These are phyloP conservation scores for Macrostomum lignano DNA, from an alignment of 1,140 invertebrate species.

Conservation along the genomic window DNA sequence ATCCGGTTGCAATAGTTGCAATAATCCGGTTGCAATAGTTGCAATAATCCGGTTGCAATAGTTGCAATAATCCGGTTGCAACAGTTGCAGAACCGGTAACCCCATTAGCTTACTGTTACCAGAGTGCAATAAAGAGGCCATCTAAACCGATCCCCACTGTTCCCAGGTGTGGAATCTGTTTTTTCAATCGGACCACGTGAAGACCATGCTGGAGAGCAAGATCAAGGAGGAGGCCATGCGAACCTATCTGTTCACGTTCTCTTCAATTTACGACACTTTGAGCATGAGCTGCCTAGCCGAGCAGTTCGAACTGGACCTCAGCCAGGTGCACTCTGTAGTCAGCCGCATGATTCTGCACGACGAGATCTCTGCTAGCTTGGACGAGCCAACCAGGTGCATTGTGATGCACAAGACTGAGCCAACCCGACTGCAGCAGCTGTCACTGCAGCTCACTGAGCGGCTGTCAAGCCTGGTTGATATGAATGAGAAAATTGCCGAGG, in stretches of 20 bases:
- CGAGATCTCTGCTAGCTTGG: conserved; percentile 80
- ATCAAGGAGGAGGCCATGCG: conserved; percentile 55
- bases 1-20: too few species aligned
- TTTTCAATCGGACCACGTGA: background rate
- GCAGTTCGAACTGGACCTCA: conserved; percentile 68
- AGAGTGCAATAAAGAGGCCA: too few species aligned
- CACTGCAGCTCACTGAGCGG: conserved; percentile 72
- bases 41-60: too few species aligned
- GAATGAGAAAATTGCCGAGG: conserved; percentile 56
- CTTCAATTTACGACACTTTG: conserved; percentile 80
- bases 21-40: too few species aligned
- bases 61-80: too few species aligned
- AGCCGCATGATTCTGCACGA: conserved; percentile 99
- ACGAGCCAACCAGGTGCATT: conserved; percentile 82
- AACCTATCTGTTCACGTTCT: conserved; percentile 90
- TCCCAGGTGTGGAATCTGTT: conserved; percentile 5
- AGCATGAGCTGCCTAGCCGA: conserved; percentile 52
- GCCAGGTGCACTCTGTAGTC: conserved; percentile 69
- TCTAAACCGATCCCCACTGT: too few species aligned
- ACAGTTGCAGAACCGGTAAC: too few species aligned
- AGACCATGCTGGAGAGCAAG: conserved; percentile 1
- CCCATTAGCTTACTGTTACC: too few species aligned
- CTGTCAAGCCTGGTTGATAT: conserved; percentile 75
- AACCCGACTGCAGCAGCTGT: conserved; percentile 68
- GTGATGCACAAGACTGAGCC: conserved; percentile 97